Evolutionary conservation across 1,140 invertebrate species (phyloP), one percentile per base, ranked within the genome.

Genomic region (Aricia agestis): DNA sequence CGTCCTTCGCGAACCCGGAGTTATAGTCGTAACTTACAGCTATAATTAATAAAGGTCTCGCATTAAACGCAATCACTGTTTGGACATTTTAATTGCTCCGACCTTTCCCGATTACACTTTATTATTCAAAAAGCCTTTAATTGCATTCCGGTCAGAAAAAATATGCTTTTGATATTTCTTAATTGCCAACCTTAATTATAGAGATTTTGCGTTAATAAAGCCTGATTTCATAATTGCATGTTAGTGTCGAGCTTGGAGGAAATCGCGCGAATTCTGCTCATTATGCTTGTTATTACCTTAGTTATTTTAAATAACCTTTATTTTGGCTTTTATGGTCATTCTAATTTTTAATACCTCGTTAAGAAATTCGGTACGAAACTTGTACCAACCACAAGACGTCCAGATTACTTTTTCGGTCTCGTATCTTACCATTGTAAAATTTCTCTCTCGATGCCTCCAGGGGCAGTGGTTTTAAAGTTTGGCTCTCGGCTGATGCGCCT

Each of bases 71-170:
- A 79, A 74, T 75, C 69, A 69, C 77, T 70, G 75, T 76, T 83
- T 84, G 74, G 78, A 75, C 76, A 83, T 82, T 81, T 87, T 90
- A 87, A 90, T 88, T 87, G 84, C 82, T 80, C 68, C 80, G 85
- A 88, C 86, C 85, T 87, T 85, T 78, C 85, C 78, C 82, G 82
- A 85, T 79, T 81, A 79, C 75, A 71, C 71, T 65, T 76, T 76
- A 75, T 76, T 78, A 84, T 81, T 74, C 59, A 63, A 63, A 82
- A 78, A 76, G 76, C 74, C 71, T 84, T 82, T 86, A 84, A 86
- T 82, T 82, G 78, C 84, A 78, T 82, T 83, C 74, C 80, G 74
- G 76, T 77, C 78, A 74, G 83, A 79, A 79, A 84, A 79, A 76
- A 76, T 79, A 76, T 76, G 68, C 70, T 71, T 76, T 76, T 69